Conservation (phyloP, 1,140 invertebrate genomes). For the Odontomachus brunneus region DNA sequence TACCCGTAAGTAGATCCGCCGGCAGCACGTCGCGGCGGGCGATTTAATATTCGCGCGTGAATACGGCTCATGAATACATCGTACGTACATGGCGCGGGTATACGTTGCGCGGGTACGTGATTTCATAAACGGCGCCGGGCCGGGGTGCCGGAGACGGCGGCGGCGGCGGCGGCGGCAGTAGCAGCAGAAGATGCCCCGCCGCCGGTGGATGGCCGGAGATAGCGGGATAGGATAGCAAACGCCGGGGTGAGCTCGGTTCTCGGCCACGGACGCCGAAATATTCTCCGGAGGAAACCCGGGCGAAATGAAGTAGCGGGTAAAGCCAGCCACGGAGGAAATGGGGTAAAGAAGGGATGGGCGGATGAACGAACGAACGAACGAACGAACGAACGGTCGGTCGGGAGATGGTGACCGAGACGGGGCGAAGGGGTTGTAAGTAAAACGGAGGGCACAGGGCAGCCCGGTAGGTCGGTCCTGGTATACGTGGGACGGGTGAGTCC, state of each 20-base stretch:
- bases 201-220: not conserved
- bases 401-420: constrained; percentile 42
- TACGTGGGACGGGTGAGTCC: constrained; percentile 79
- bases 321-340: constrained; percentile 67
- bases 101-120: constrained; percentile 45
- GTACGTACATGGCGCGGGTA: constrained; percentile 8
- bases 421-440: constrained; percentile 30
- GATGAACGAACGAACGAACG: constrained; percentile 41
- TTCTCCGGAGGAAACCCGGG: constrained; percentile 55
- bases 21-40: constrained; percentile 34
- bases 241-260: constrained; percentile 26
- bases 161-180: not conserved
- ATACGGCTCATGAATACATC: constrained; percentile 53
- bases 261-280: constrained; percentile 43
- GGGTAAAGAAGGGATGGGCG: constrained; percentile 65
- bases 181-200: not conserved
- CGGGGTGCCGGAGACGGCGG: no score
- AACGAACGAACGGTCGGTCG: no score
- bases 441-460: constrained; percentile 59
- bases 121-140: constrained; percentile 44
- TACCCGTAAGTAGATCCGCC: constrained; percentile 31
- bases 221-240: constrained; percentile 16
- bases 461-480: constrained; percentile 55
- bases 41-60: constrained; percentile 65
- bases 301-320: constrained; percentile 62